Evolutionary conservation across 2,888 invertebrate species (phyloP).

Genomic region (Melinopterus prodromus): DNA sequence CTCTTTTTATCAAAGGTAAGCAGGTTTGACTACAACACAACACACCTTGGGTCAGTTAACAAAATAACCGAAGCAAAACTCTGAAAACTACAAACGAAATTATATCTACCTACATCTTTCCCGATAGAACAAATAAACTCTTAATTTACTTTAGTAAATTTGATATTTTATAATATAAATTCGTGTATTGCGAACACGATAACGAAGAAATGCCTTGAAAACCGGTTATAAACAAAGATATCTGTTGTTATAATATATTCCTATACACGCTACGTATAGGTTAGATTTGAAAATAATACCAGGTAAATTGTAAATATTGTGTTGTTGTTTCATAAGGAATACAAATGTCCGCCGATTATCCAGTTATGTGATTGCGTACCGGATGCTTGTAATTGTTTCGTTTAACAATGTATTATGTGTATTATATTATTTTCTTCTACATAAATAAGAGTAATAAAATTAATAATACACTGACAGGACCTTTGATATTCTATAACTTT

Average conservation of each 20-base stretch:
- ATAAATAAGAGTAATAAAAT: too few species aligned
- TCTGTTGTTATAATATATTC: background rate
- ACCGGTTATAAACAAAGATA: background rate
- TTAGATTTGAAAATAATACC: background rate
- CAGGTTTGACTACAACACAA: conserved; percentile 26
- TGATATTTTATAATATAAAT: background rate
- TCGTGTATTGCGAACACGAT: background rate
- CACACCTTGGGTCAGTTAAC: too few species aligned
- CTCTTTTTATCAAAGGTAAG: conserved; percentile 77
- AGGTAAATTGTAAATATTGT: background rate
- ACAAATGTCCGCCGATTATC: too few species aligned
- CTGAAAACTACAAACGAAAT: background rate
- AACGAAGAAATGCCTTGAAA: background rate
- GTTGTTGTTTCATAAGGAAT: background rate
- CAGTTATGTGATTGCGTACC: too few species aligned
- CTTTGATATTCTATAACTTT: too few species aligned
- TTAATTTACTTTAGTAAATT: background rate
- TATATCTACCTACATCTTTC: background rate
- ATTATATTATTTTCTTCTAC: too few species aligned
- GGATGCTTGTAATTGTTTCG: too few species aligned
- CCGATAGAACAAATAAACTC: background rate
- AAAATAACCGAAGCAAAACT: background rate
- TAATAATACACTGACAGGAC: too few species aligned
- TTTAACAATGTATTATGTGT: too few species aligned
- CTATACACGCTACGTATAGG: background rate